Base-by-base conservation (phyloP, 2,113 vertebrate genomes). In the Callipepla californica region DNA sequence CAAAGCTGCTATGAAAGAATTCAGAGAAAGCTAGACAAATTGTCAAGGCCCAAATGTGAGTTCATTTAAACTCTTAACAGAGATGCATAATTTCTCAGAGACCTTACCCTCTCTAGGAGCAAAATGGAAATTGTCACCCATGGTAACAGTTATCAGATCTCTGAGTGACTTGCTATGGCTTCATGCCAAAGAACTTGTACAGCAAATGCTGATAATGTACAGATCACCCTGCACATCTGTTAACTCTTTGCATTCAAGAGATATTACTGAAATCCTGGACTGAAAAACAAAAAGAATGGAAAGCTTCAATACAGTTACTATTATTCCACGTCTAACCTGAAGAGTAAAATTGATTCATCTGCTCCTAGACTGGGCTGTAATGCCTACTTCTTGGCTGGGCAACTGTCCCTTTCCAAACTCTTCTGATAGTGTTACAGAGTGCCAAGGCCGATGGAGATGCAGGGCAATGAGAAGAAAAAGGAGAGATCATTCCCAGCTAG, bases 81-180 rank as follows among this genome's bases (percentile, higher is more conserved):
- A 40, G 70, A 58, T 7, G 28, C 70, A 51, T 57, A 34, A 65
- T 67, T 86, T 94, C 44, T 86, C 84, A 80, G 55, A 55, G 91
- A 58, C 61, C 55, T 76, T 59, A 81, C 36, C 55, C 14, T 85
- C 70, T 50, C 72, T 11, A 91, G 55, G 36, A 89, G 45, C 21
- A 82, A 62, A 90, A 85, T 86, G 38, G 45, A 91, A 93, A 89
- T 9, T n/a, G 42, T 82, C 84, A 85, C 62, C 58, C 67, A 66
- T 13, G 32, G 86, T 55, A 90, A 94, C 77, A 79, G 62, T 92
- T 92, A 89, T 73, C 92, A 96, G 87, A 94, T 93, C 68, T 90
- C 20, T 13, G 55, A 26, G 72, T 94, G 75, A 76, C 63, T 83
- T 53, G 80, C 85, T 80, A 91, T 11, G 0, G 63, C 32, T 66